Conservation (phyloP, 2,888 invertebrate species). For the Furcula furcula region DNA sequence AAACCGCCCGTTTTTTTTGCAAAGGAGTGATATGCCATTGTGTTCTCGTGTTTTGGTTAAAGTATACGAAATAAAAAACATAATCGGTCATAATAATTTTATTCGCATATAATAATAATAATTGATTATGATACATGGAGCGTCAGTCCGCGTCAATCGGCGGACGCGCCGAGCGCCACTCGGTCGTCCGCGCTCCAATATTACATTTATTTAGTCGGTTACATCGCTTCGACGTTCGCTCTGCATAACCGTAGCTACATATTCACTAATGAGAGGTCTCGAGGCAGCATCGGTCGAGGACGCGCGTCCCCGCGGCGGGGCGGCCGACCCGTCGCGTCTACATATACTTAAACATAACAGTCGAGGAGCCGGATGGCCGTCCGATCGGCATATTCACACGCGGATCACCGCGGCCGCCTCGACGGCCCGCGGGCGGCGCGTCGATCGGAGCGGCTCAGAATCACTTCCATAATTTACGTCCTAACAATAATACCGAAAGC, state of each 20-base stretch:
- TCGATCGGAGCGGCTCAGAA: conserved; percentile 62
- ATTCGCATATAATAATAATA: conserved; percentile 80
- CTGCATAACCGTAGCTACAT: conserved; percentile 74
- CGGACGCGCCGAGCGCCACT: conserved; percentile 46
- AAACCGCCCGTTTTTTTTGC: too few relatives aligned
- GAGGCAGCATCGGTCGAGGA: conserved; percentile 69
- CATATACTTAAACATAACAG: conserved; percentile 77
- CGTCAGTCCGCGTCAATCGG: conserved; percentile 54
- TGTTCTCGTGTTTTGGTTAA: too few relatives aligned
- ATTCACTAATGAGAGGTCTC: conserved; percentile 79
- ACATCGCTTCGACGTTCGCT: conserved; percentile 73
- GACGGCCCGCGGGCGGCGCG: conserved; percentile 30
- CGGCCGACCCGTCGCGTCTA: conserved; percentile 64
- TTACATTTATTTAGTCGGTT: conserved; percentile 74
- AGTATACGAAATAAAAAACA: conserved; percentile 27
- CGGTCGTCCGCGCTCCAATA: conserved; percentile 60
- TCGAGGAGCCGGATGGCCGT: conserved; percentile 69
- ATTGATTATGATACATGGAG: conserved; percentile 81
- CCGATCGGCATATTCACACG: conserved; percentile 71
- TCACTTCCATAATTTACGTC: conserved; percentile 79
- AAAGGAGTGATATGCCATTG: too few relatives aligned
- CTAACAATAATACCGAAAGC: conserved; percentile 75
- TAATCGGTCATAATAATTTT: conserved; percentile 76
- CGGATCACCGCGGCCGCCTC: conserved; percentile 38
- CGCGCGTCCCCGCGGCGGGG: conserved; percentile 53